A percentile compares a stretch with the other conserved stretches of the same genome.
Evolutionary conservation across 1,140 invertebrate genomes (phyloP).

Genomic region (Drosophila mauritiana): DNA sequence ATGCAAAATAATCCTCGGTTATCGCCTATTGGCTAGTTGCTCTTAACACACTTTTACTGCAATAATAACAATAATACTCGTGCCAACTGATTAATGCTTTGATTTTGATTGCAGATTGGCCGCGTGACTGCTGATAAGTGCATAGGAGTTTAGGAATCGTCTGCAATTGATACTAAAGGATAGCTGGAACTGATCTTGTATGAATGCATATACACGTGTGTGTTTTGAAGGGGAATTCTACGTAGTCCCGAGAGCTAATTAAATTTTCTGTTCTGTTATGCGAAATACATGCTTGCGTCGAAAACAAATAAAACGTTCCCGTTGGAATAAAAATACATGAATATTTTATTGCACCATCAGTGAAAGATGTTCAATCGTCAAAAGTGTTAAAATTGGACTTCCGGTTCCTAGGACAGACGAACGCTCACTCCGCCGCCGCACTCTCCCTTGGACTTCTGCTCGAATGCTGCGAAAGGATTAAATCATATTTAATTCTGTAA

Average conservation of each 20-base stretch:
- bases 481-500: not conserved
- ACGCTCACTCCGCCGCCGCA: slow-evolving; percentile 79
- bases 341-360: slow-evolving; percentile 36
- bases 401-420: slow-evolving; percentile 62
- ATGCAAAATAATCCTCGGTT: not conserved
- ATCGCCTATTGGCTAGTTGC: not conserved
- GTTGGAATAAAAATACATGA: slow-evolving; percentile 35
- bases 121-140: slow-evolving; percentile 49
- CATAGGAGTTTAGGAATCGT: slow-evolving; percentile 27
- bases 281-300: slow-evolving; percentile 18
- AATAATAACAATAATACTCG: not conserved
- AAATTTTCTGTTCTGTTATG: slow-evolving; percentile 52
- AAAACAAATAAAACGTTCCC: slow-evolving; percentile 42
- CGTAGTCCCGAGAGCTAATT: slow-evolving; percentile 21
- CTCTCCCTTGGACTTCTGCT: slow-evolving; percentile 73
- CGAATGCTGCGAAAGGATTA: slow-evolving; percentile 59
- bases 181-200: slow-evolving; percentile 42
- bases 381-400: not conserved
- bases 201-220: slow-evolving; percentile 35
- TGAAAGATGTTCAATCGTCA: not conserved
- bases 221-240: slow-evolving; percentile 12
- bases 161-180: slow-evolving; percentile 13
- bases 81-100: slow-evolving; percentile 15
- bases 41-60: not conserved
- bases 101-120: slow-evolving; percentile 35